Percentiles rank a stretch among this genome's conserved stretches.
Conservation (phyloP, 2,888 invertebrate genomes). For the Callosobruchus maculatus region DNA sequence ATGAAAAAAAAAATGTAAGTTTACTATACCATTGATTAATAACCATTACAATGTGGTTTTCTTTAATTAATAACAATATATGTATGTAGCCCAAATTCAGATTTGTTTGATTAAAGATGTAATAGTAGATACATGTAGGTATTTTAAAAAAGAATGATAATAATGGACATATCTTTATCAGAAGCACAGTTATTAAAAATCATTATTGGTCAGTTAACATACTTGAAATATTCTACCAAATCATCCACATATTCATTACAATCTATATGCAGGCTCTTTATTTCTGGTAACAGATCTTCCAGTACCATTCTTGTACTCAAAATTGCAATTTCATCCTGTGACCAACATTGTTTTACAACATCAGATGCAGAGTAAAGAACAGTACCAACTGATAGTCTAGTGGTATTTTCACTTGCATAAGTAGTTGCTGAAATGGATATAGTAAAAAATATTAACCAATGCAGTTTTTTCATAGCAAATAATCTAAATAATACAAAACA, state of each 20-base stretch:
- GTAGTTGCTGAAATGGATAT: neutral
- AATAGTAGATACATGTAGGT: too few species aligned
- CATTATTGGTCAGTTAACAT: neutral
- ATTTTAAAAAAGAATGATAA: too few species aligned
- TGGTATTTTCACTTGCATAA: neutral
- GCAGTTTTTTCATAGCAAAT: neutral
- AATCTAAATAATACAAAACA: neutral
- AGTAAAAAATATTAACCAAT: neutral
- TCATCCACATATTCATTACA: slow-evolving; percentile 40
- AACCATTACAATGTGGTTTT: too few species aligned
- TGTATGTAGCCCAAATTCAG: too few species aligned
- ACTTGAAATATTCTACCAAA: slow-evolving; percentile 42
- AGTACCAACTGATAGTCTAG: slow-evolving; percentile 31
- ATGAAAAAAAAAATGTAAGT: too few species aligned
- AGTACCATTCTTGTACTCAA: slow-evolving; percentile 44
- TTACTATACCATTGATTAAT: too few species aligned
- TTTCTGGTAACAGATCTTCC: slow-evolving; percentile 41
- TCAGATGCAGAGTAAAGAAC: slow-evolving; percentile 43
- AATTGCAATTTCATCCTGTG: slow-evolving; percentile 41
- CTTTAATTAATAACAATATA: too few species aligned
- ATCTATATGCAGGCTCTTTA: slow-evolving; percentile 33
- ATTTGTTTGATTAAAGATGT: too few species aligned
- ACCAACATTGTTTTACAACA: slow-evolving; percentile 42
- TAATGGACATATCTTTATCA: too few species aligned
- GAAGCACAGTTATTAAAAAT: too few species aligned